A percentile compares a stretch with the other conserved stretches of the same genome.
Evolutionary conservation across 1,140 invertebrate genomes (phyloP).

Genomic region (Oreohelix idahoensis): DNA sequence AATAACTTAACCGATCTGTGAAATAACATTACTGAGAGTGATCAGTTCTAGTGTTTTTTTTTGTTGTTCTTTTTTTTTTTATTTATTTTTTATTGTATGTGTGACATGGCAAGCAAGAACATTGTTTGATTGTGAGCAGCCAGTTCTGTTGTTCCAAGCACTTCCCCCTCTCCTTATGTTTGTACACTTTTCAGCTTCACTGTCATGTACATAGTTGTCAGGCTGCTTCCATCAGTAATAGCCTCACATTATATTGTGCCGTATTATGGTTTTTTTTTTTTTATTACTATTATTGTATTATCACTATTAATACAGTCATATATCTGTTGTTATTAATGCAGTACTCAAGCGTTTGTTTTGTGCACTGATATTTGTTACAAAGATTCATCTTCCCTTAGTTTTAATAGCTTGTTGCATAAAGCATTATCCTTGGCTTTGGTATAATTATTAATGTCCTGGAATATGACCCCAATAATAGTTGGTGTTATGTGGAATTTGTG

Average conservation of each 20-base stretch:
- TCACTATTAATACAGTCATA: background rate
- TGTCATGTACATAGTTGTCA: background rate
- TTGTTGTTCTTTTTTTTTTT: no score
- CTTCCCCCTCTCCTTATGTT: background rate
- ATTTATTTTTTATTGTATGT: no score
- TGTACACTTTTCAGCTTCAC: background rate
- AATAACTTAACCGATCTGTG: no score
- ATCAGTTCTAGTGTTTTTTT: no score
- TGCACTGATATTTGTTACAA: background rate
- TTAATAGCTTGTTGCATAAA: background rate
- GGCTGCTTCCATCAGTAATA: background rate
- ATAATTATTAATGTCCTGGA: background rate
- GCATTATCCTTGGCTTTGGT: background rate
- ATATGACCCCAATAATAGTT: background rate
- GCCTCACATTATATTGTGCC: background rate
- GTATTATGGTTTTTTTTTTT: no score
- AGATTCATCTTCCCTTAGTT: background rate
- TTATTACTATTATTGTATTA: background rate
- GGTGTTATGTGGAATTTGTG: no score
- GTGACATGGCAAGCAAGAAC: no score
- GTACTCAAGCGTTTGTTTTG: background rate
- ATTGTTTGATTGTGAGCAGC: no score
- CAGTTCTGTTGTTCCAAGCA: no score
- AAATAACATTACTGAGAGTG: no score
- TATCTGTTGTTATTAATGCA: background rate